phyloP scores from a whole-genome alignment of 2,797 vertebrate genomes.

The Cyprinella venusta region DNA sequence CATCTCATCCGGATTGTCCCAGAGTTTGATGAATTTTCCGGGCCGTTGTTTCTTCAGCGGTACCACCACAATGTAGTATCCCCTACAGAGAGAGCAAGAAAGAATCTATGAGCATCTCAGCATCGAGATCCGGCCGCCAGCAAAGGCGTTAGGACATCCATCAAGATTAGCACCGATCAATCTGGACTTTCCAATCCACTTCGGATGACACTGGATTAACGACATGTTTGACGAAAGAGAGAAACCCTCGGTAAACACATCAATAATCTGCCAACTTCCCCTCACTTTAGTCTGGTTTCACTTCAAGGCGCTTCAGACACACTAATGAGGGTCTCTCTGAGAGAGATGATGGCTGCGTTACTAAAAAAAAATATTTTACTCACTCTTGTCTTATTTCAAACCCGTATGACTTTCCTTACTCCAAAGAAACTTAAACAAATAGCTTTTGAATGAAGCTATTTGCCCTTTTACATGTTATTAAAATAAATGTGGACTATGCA shows the following conservation, averaged over 20 bases:
- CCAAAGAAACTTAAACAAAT: not conserved
- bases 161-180: conserved; percentile 53
- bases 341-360: not conserved
- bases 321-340: not conserved
- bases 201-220: conserved; percentile 56
- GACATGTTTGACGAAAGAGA: conserved; percentile 39
- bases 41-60: conserved; percentile 95
- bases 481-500: not conserved
- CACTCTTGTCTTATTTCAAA: not conserved
- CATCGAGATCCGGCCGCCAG: not conserved
- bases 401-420: not conserved
- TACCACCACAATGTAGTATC: conserved; percentile 96
- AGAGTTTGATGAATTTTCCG: conserved; percentile 95
- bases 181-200: conserved; percentile 51
- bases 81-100: conserved; percentile 76
- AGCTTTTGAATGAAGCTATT: not conserved
- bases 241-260: conserved; percentile 47
- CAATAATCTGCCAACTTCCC: conserved; percentile 39
- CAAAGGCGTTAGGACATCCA: conserved; percentile 13
- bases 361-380: not conserved
- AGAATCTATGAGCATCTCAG: conserved; percentile 3
- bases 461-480: not conserved
- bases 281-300: conserved; percentile 21
- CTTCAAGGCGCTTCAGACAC: not conserved
- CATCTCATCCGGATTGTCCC: conserved; percentile 98